These are phyloP conservation scores for Poecile montanus DNA, from an alignment of 2,797 vertebrate species.

Conservation along the genomic window DNA sequence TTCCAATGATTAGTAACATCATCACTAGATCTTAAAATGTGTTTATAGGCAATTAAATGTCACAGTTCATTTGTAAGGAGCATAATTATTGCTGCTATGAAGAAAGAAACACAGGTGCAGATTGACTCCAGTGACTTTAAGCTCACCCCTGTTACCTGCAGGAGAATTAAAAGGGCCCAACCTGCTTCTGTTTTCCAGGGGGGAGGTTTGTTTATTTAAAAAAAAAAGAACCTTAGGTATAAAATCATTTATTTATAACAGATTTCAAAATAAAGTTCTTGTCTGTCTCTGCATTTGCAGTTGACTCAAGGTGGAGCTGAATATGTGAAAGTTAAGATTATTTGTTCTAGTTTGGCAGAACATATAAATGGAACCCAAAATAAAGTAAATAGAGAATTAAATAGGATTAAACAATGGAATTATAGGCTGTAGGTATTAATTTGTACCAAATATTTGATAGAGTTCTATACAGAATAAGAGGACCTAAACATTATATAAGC, in stretches of 20 bases:
- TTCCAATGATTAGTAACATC: background rate
- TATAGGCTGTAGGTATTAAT: background rate
- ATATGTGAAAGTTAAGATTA: background rate
- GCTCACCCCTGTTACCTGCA: background rate
- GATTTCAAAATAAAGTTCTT: background rate
- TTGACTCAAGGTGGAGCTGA: background rate
- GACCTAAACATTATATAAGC: background rate
- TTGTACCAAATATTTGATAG: slow-evolving; percentile 1
- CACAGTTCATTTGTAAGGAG: background rate
- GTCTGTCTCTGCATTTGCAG: background rate
- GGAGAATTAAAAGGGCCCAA: background rate
- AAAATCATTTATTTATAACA: background rate
- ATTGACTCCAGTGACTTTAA: background rate
- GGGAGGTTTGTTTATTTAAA: fast-evolving
- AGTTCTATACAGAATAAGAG: background rate
- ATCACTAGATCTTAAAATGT: slow-evolving; percentile 6
- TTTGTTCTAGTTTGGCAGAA: background rate
- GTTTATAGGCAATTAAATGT: slow-evolving; percentile 44
- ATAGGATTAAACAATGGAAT: background rate
- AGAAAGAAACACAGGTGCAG: background rate
- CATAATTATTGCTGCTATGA: background rate
- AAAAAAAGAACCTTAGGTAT: background rate
- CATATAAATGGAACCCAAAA: background rate
- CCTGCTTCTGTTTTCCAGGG: background rate
- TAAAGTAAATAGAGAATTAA: background rate